Percentiles rank a stretch among this genome's conserved stretches.
phyloP scores from a whole-genome alignment of 2,888 invertebrate genomes.

The Parnassius mnemosyne region DNA sequence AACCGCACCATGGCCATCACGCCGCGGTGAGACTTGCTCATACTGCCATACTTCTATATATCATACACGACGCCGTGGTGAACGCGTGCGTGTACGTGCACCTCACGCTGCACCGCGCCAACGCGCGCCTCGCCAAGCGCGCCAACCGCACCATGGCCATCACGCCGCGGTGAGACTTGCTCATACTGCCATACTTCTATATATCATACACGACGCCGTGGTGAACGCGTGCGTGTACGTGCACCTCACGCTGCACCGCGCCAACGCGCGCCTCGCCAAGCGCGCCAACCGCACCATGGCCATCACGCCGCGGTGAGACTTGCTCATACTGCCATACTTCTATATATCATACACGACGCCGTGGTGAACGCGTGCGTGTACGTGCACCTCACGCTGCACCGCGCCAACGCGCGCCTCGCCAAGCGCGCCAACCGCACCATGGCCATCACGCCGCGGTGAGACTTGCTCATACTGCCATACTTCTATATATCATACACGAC shows the following conservation, averaged over 20 bases:
- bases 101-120: constrained; percentile 97
- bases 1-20: constrained; percentile 98
- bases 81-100: constrained; percentile 99
- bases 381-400: constrained; percentile 98
- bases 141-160: constrained; percentile 98
- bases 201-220: constrained; percentile 89
- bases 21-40: constrained; percentile 81
- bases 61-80: constrained; percentile 98
- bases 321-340: no score
- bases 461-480: no score
- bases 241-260: constrained; percentile 97
- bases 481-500: no score
- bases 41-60: no score
- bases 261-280: constrained; percentile 94
- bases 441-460: constrained; percentile 96
- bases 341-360: constrained; percentile 84
- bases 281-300: constrained; percentile 97
- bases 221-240: constrained; percentile 99
- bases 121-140: constrained; percentile 92
- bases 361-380: constrained; percentile 99
- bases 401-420: constrained; percentile 93
- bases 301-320: constrained; percentile 91
- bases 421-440: constrained; percentile 97
- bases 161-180: constrained; percentile 86
- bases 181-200: no score